Evolutionary conservation across 2,888 invertebrate genomes (phyloP), one percentile per base, ranked within the genome.

Genomic region (Protophormia terraenovae): DNA sequence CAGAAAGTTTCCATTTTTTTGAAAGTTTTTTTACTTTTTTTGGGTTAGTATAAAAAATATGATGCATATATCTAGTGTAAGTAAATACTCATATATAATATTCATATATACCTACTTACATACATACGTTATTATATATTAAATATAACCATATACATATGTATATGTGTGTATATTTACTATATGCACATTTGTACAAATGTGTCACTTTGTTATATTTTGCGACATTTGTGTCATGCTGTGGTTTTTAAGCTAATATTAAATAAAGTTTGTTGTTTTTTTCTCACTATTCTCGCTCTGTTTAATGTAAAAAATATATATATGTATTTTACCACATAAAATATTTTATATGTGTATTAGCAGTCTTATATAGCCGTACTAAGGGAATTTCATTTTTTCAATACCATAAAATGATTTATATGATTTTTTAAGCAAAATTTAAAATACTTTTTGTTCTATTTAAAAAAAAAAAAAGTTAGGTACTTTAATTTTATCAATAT

Each of bases 171-270:
- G 3, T 58, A 58, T 67, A 32, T 41, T 77, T 27, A 67, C 24
- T 24, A 38, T 35, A 73, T 55, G 66, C 73, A 45, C 66, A 66
- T 71, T 66, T 80, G 50, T 76, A 47, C 81, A 75, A 16, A 82
- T 79, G 78, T 85, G 82, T 85, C 85, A 82, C 50, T 58, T 81
- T 85, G 82, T 79, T 82, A 71, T 71, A 22, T 85, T 78, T 58
- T 79, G 75, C 75, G 75, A 78, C 82, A 85, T 78, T 75, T 82
- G 71, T 82, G 85, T 79, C 85, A 82, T 82, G 82, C 73, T 82
- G 85, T 82, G 85, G 82, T 85, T 82, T 85, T 82, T 75, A 82
- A 82, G 78, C 85, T 75, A 85, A 85, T 85, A 82, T 79, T 82
- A 77, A 85, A 72, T 45, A 53, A 72, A 55, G 19, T 73, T 41